Evolutionary conservation across 2,888 invertebrate genomes (phyloP).

Genomic region (Parnassius mnemosyne): DNA sequence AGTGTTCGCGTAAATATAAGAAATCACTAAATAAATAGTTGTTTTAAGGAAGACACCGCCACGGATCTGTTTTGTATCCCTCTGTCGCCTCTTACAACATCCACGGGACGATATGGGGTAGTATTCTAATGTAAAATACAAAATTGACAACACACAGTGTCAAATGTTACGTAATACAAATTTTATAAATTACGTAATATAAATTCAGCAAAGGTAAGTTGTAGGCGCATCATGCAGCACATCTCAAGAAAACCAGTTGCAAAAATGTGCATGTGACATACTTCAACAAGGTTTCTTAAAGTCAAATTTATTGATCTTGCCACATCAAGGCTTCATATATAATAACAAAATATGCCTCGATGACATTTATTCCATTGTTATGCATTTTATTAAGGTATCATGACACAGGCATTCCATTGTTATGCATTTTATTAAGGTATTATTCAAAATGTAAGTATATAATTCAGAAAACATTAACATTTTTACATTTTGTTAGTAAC

Average conservation of each 20-base stretch:
- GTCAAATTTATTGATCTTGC: slow-evolving; percentile 54
- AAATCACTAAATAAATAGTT: too few species aligned
- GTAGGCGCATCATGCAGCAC: slow-evolving; percentile 46
- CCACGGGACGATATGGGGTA: too few species aligned
- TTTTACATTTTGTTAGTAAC: neutral
- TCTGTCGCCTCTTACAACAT: too few species aligned
- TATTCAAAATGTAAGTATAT: neutral
- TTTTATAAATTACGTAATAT: slow-evolving; percentile 43
- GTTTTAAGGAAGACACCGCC: too few species aligned
- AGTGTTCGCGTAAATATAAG: too few species aligned
- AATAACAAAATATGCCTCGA: slow-evolving; percentile 36
- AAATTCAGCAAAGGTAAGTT: slow-evolving; percentile 39
- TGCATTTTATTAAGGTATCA: slow-evolving; percentile 23
- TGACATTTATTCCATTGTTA: slow-evolving; percentile 32
- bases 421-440: slow-evolving; percentile 25
- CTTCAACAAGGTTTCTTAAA: slow-evolving; percentile 55
- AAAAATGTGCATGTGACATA: slow-evolving; percentile 54
- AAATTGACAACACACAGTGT: slow-evolving; percentile 26
- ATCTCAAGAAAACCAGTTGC: slow-evolving; percentile 57
- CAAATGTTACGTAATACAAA: slow-evolving; percentile 41
- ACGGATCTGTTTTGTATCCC: too few species aligned
- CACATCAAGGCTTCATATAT: slow-evolving; percentile 41
- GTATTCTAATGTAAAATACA: too few species aligned
- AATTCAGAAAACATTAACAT: neutral
- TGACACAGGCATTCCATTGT: slow-evolving; percentile 26